Evolutionary conservation across 2,113 vertebrate species (phyloP), one percentile per base, ranked within the genome.

Genomic region (Seriola quinqueradiata): DNA sequence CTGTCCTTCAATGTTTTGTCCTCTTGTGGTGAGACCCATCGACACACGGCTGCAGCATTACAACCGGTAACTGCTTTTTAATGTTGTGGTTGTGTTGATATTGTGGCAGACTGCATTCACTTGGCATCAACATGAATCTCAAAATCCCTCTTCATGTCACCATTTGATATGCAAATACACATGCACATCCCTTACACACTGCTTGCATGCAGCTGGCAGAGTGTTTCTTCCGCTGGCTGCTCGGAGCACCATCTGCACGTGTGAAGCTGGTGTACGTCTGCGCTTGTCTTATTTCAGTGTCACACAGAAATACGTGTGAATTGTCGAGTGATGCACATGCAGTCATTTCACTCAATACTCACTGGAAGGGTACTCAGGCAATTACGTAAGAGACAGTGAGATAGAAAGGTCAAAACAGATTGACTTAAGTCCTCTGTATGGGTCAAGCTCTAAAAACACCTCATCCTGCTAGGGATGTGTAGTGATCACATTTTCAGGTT

Each of bases 121-220:
- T 42, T 55, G 48, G 64, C 42, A 42, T 44, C 25, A 38, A 14
- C 16, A 4, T n/a, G 44, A 36, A 48, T 64, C 68, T 59, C 13
- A 34, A 69, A 67, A 36, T 32, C 21, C 0, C 9, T 42, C 72
- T 58, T 70, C 13, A n/a, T n/a, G 9, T 55, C 21, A 10, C 28
- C 13, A 10, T 36, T 59, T 42, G 4, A 55, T 25, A 65, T 70
- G 36, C 21, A 77, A 71, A 70, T 28, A 75, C 38, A 21, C 34
- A 63, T 48, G 55, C 21, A 19, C 60, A 60, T 55, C 42, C 34
- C 61, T 54, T 65, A 23, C 66, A 71, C 0, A n/a, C 11, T 19
- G 61, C 58, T 19, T 64, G 25, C 34, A 44, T 42, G 16, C 61
- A 67, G 46, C 16, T 40, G 55, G 55, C n/a, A 57, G 36, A 52